phyloP scores from a whole-genome alignment of 2,113 vertebrate genomes.

The Donacobius atricapilla region DNA sequence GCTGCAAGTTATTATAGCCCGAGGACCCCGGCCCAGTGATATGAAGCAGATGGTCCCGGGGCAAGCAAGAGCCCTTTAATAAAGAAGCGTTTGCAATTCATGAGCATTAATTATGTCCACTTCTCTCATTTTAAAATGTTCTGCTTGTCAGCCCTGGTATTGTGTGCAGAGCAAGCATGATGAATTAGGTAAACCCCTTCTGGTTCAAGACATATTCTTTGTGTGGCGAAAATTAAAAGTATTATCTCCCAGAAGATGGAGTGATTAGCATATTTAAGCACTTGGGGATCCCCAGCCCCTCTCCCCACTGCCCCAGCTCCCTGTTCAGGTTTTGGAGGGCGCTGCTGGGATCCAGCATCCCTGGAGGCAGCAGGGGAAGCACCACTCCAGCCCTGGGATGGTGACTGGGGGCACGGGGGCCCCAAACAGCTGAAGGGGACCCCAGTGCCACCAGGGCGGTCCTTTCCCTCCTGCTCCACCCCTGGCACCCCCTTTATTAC shows the following conservation, averaged over 20 bases:
- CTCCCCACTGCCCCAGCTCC: neutral
- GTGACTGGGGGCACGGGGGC: neutral
- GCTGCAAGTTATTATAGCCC: constrained; percentile 84
- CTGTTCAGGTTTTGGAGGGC: neutral
- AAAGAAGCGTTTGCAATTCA: constrained; percentile 94
- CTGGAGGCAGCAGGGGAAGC: neutral
- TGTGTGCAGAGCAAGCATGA: constrained; percentile 80
- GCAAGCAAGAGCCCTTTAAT: constrained; percentile 73
- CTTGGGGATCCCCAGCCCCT: neutral
- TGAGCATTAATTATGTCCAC: constrained; percentile 88
- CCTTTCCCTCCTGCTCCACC: neutral
- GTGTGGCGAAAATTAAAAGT: constrained; percentile 81
- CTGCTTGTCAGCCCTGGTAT: constrained; percentile 78
- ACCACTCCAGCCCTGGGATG: neutral
- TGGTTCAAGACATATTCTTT: constrained; percentile 80
- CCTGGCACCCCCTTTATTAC: neutral
- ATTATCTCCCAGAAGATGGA: constrained; percentile 77
- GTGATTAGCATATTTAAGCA: neutral
- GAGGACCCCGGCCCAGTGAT: constrained; percentile 76
- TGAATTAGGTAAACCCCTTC: constrained; percentile 91
- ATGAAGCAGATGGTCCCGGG: constrained; percentile 89
- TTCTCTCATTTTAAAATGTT: constrained; percentile 77
- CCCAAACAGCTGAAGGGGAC: neutral
- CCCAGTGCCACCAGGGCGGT: neutral
- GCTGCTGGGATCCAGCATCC: neutral